These are phyloP conservation scores for Lanius ludovicianus DNA, from an alignment of 2,113 vertebrate species.

Conservation along the genomic window DNA sequence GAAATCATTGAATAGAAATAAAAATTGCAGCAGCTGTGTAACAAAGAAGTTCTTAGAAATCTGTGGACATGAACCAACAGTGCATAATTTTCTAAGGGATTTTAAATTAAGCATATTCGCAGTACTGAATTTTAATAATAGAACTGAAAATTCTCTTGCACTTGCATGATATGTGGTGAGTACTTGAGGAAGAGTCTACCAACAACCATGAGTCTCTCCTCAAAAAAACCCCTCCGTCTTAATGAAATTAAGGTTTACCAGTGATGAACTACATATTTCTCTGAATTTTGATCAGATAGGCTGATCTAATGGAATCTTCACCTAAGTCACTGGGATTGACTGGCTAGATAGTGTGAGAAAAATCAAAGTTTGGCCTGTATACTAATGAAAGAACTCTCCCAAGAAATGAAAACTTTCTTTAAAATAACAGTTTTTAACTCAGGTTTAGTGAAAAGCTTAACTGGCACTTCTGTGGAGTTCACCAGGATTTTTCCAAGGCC, in stretches of 20 bases:
- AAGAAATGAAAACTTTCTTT: neutral
- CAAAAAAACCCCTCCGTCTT: neutral
- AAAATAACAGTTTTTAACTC: neutral
- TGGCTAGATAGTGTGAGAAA: neutral
- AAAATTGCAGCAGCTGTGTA: conserved; percentile 47
- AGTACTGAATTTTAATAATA: conserved; percentile 60
- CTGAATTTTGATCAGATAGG: neutral
- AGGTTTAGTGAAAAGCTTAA: neutral
- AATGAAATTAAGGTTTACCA: neutral
- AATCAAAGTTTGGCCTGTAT: neutral
- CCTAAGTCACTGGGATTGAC: neutral
- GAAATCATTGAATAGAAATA: conserved; percentile 18
- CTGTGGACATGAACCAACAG: conserved; percentile 20
- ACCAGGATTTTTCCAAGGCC: neutral
- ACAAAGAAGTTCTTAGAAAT: conserved; percentile 56
- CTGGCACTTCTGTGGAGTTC: fast-evolving
- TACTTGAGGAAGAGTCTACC: neutral
- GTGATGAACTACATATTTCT: neutral
- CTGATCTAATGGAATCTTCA: neutral
- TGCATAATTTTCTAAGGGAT: conserved; percentile 36
- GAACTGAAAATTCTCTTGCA: neutral
- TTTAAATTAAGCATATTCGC: conserved; percentile 35
- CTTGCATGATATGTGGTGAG: neutral
- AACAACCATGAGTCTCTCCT: neutral
- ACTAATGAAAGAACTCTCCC: neutral